Base-by-base conservation (phyloP, 2,888 invertebrate species). In the Dinocampus coccinellae region DNA sequence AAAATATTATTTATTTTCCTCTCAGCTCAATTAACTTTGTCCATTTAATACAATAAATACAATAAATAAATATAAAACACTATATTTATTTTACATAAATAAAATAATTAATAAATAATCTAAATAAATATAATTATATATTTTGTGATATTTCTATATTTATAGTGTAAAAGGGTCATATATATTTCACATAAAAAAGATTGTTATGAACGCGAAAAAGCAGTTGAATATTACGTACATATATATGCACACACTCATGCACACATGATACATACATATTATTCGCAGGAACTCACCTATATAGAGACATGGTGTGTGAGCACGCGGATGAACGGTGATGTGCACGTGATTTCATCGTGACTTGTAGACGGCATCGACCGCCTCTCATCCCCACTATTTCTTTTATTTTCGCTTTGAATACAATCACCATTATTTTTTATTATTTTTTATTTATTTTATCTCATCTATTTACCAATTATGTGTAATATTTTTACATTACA, bases 281-380 rank as follows among this genome's bases (percentile, higher is more conserved):
- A 16, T 47, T 47, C 47, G 47, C 16, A 16, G 16, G 47, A 47
- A 47, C 16, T 16, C 47, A 16, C 47, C 16, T 16, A 36, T 16
- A 24, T 60, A 55, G 34, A 53, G 34, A 47, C 34, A 36, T 66
- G 66, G 61, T 53, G 60, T 47, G 70, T 75, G 83, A 85, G 74
- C 87, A 87, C 87, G 87, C 84, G 85, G 82, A 81, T 81, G 81
- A 79, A 80, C 83, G 82, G 82, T 87, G 87, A 84, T 86, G 85
- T 86, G 82, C 84, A 84, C 83, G 84, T 84, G 87, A 87, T 87
- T 82, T 76, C 78, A 76, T 78, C 83, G 82, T 84, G 83, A 76
- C 77, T 78, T 76, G 79, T 78, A 74, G 76, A 75, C 82, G 82
- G 80, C 83, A 86, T 86, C 84, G 85, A 86, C 83, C 84, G 83